Percentiles rank a stretch among this genome's conserved stretches.
Evolutionary conservation across 2,113 vertebrate genomes (phyloP).

Genomic region (Oreochromis spilurus): DNA sequence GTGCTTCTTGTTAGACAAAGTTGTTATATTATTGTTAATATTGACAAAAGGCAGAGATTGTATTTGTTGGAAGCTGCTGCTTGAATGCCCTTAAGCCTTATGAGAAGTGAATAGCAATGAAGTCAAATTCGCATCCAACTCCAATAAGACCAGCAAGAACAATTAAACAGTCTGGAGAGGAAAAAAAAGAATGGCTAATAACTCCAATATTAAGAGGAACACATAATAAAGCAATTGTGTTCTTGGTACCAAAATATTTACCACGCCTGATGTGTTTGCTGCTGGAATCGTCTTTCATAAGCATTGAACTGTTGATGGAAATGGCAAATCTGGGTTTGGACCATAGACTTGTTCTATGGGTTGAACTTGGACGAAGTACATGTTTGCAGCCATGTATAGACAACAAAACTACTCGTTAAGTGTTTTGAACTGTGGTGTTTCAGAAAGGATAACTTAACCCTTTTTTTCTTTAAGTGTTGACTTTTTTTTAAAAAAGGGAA

Average conservation of each 20-base stretch:
- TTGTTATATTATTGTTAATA: constrained; percentile 41
- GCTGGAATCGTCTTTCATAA: constrained; percentile 57
- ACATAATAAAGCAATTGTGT: constrained; percentile 1
- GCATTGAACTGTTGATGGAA: constrained; percentile 40
- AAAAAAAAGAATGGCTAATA: not conserved
- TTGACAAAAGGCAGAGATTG: constrained; percentile 71
- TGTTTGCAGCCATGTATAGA: constrained; percentile 70
- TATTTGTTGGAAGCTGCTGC: constrained; percentile 76
- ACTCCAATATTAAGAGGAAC: constrained; percentile 16
- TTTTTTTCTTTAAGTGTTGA: constrained; percentile 61
- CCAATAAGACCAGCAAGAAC: constrained; percentile 30
- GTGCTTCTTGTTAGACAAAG: constrained; percentile 28
- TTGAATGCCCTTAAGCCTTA: constrained; percentile 80
- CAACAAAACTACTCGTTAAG: constrained; percentile 66
- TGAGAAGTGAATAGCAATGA: constrained; percentile 57
- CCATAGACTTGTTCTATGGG: not conserved
- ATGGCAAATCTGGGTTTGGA: constrained; percentile 14
- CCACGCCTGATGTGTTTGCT: constrained; percentile 54
- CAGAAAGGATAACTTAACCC: constrained; percentile 59
- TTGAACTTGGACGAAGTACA: constrained; percentile 39
- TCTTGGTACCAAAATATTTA: constrained; percentile 58
- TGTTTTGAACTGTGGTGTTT: constrained; percentile 75
- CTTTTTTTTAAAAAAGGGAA: not conserved
- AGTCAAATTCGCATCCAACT: constrained; percentile 34
- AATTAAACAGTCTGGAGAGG: constrained; percentile 5